Percentiles rank a stretch among this genome's conserved stretches.
phyloP scores from a whole-genome alignment of 2,113 vertebrate species.

The Polypterus bichir region DNA sequence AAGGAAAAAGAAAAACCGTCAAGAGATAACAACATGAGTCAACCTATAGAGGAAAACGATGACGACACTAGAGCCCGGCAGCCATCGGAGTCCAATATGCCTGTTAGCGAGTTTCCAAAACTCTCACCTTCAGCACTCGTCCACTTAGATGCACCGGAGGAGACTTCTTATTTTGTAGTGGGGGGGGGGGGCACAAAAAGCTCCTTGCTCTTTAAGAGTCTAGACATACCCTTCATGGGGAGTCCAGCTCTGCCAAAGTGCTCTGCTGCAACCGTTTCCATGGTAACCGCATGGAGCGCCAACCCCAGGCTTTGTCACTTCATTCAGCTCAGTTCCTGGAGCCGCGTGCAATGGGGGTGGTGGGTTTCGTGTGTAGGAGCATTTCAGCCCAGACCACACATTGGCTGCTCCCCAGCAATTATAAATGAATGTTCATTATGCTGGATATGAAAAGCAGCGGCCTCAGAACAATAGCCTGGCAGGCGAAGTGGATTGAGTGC shows the following conservation, averaged over 20 bases:
- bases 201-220: neutral
- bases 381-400: neutral
- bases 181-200: no score
- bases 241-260: conserved; percentile 20
- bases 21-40: no score
- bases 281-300: conserved; percentile 59
- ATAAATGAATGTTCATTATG: neutral
- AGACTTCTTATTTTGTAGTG: no score
- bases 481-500: no score
- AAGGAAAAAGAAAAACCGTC: no score
- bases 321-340: conserved; percentile 9
- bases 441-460: neutral
- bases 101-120: no score
- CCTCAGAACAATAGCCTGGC: neutral
- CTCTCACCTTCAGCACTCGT: no score
- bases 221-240: neutral
- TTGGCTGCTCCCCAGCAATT: neutral
- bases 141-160: no score
- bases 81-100: no score
- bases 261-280: conserved; percentile 60
- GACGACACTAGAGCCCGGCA: no score
- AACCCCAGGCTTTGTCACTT: conserved; percentile 37
- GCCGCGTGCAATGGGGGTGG: neutral
- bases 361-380: neutral
- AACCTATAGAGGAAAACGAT: no score